Evolutionary conservation across 2,797 vertebrate genomes (phyloP).

Genomic region (Taenioides sp.): DNA sequence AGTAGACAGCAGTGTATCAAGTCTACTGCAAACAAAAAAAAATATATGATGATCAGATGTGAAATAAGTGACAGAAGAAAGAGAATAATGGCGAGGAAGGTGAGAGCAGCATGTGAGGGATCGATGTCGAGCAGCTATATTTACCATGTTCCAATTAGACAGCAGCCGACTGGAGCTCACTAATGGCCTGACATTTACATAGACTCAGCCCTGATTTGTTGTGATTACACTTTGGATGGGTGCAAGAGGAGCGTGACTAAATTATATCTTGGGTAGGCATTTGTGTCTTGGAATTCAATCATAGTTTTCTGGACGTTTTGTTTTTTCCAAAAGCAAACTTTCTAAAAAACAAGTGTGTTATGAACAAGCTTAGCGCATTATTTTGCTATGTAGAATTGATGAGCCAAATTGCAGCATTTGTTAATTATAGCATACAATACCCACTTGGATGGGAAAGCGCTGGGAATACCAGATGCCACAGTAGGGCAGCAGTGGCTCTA

Average conservation of each 20-base stretch:
- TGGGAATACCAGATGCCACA: too few relatives aligned
- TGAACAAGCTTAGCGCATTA: too few relatives aligned
- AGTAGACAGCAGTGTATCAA: not conserved
- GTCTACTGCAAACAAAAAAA: not conserved
- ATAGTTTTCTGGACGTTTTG: not conserved
- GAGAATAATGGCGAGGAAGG: slow-evolving; percentile 11
- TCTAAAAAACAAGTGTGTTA: not conserved
- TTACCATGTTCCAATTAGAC: slow-evolving; percentile 68
- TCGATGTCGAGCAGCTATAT: slow-evolving; percentile 61
- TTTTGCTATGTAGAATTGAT: too few relatives aligned
- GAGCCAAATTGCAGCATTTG: too few relatives aligned
- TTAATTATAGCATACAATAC: too few relatives aligned
- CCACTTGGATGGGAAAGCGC: too few relatives aligned
- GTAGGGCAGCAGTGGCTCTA: too few relatives aligned
- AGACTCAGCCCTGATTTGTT: slow-evolving; percentile 56
- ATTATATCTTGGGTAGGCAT: slow-evolving; percentile 18
- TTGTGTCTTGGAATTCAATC: not conserved
- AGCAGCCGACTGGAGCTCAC: slow-evolving; percentile 52
- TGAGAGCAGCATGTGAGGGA: slow-evolving; percentile 45
- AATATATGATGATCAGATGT: slow-evolving; percentile 14
- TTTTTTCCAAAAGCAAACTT: not conserved
- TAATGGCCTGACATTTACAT: slow-evolving; percentile 74
- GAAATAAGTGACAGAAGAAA: slow-evolving; percentile 13
- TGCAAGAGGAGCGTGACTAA: not conserved
- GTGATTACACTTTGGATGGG: slow-evolving; percentile 44